These are phyloP conservation scores for Gymnothorax reevesii DNA, from an alignment of 2,797 vertebrate genomes.

Conservation along the genomic window DNA sequence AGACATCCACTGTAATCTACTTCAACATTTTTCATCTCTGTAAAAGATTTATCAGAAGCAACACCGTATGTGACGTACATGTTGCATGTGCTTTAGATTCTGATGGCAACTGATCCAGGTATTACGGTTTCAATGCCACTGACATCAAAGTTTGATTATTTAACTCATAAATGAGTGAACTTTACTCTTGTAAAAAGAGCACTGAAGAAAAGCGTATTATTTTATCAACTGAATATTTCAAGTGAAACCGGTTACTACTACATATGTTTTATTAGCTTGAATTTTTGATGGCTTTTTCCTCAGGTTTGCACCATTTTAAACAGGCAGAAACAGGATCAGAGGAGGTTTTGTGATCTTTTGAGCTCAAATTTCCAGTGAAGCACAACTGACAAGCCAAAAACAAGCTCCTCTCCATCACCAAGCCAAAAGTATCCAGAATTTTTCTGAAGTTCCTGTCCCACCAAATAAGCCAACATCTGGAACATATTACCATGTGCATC, in stretches of 20 bases:
- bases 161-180: not conserved
- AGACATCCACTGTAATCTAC: not conserved
- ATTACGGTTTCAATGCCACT: not conserved
- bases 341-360: not conserved
- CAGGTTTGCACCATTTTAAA: not conserved
- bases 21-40: not conserved
- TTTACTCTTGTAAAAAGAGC: not conserved
- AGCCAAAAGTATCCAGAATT: not conserved
- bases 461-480: slow-evolving; percentile 5
- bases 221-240: not conserved
- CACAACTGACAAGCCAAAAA: not conserved
- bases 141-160: not conserved
- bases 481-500: not conserved
- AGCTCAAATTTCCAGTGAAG: not conserved
- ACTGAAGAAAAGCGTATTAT: not conserved
- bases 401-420: not conserved
- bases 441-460: slow-evolving; percentile 1
- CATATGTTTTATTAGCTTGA: not conserved
- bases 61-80: not conserved
- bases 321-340: not conserved
- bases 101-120: not conserved
- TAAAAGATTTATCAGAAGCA: not conserved
- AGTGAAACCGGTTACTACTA: not conserved
- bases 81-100: not conserved
- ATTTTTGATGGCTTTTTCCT: not conserved